Conservation (phyloP, 2,797 vertebrate species). For the Leptoclinus maculatus region DNA sequence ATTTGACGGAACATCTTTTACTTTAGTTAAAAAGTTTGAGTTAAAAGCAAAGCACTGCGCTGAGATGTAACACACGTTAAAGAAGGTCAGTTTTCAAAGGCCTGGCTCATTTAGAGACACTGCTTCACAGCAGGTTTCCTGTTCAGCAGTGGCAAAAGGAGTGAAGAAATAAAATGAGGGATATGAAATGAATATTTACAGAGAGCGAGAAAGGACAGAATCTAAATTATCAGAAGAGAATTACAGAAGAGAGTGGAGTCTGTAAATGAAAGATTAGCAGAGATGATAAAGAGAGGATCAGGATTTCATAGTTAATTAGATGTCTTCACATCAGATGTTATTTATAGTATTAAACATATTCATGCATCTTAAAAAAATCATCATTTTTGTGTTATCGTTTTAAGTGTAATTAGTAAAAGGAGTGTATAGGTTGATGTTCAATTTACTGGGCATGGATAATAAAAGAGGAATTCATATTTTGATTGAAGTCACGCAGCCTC, state of each 20-base stretch:
- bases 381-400: background rate
- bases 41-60: constrained; percentile 39
- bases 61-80: constrained; percentile 17
- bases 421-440: constrained; percentile 4
- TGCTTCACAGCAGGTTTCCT: constrained; percentile 40
- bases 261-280: constrained; percentile 27
- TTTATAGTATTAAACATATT: constrained; percentile 5
- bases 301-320: constrained; percentile 11
- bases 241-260: background rate
- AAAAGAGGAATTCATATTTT: constrained; percentile 7
- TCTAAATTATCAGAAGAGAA: constrained; percentile 4
- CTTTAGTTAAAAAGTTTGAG: constrained; percentile 25
- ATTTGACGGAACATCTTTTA: constrained; percentile 34
- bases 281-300: background rate
- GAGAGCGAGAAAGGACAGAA: background rate
- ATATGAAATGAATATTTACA: too few relatives aligned
- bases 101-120: constrained; percentile 22
- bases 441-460: background rate
- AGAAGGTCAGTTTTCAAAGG: constrained; percentile 51
- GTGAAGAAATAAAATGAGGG: constrained; percentile 2
- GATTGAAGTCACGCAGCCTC: background rate
- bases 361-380: background rate
- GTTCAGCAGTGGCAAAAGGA: background rate
- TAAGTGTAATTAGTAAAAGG: background rate
- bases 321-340: constrained; percentile 21